Conservation (phyloP, 2,113 vertebrate species). For the Arvicanthis niloticus region DNA sequence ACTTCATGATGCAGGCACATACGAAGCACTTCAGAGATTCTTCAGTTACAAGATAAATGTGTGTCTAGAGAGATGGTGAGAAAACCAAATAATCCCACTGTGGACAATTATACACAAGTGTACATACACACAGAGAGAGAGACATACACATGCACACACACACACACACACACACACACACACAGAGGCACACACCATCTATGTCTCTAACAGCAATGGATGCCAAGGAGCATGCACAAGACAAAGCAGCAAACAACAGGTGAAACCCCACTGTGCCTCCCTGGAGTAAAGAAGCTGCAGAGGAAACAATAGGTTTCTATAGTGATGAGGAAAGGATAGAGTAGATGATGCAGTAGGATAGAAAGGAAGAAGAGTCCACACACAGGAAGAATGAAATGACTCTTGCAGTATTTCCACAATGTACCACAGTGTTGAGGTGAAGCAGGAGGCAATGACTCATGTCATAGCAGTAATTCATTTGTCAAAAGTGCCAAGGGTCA, state of each 20-base stretch:
- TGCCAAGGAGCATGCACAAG: background rate
- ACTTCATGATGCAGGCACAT: background rate
- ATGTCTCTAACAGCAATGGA: background rate
- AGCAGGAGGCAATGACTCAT: background rate
- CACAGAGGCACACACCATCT: rapidly evolving
- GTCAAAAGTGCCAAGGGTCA: background rate
- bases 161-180: background rate
- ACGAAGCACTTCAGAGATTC: background rate
- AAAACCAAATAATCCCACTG: background rate
- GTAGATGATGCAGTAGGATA: background rate
- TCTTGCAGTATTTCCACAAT: background rate
- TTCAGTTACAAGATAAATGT: background rate
- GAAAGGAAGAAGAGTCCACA: background rate
- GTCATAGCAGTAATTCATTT: background rate
- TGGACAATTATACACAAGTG: background rate
- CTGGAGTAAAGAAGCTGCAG: background rate
- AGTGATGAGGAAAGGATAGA: background rate
- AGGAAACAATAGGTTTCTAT: background rate
- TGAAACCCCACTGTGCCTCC: background rate
- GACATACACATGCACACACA: background rate
- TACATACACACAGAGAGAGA: too few species aligned
- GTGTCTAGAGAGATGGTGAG: background rate
- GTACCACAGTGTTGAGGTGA: background rate
- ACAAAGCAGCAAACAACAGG: background rate
- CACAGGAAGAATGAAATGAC: background rate